Base-by-base conservation (phyloP, 2,888 invertebrate species). In the Macrosoma leucophasiata region DNA sequence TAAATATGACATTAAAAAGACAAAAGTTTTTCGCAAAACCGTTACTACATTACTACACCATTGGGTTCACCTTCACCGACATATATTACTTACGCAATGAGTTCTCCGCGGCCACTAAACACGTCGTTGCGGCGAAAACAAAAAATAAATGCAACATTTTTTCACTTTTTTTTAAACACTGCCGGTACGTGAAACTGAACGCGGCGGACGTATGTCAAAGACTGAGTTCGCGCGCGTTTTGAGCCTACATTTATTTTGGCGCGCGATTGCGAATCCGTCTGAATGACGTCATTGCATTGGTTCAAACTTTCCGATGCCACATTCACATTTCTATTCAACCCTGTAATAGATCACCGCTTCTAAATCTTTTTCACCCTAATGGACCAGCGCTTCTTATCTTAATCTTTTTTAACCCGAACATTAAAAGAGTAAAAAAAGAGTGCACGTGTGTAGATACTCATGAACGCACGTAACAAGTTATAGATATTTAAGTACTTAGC, bases 41-140 rank as follows among this genome's bases (percentile, higher is more conserved):
- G n/a, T n/a, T n/a, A n/a, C n/a, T n/a, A n/a, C n/a, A n/a, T n/a
- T n/a, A n/a, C n/a, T n/a, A n/a, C n/a, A n/a, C 17, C 4, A 17
- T 17, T 17, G 7, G 7, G 4, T 17, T 17, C 29, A 34, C 30
- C 21, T 36, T 36, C 35, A 46, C 41, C 42, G 33, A 38, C 40
- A 35, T 38, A 44, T 39, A 40, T 33, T 30, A 62, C 64, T 65
- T 53, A 65, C 64, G 64, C 37, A 65, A 55, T 21, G 39, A 43
- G 42, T 52, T 48, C 34, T 63, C 56, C 13, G 52, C 55, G n/a
- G 43, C 30, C 40, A 55, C 46, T 33, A 52, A 43, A 25, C 52
- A 47, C 28, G 50, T 43, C 26, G 48, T 28, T 24, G 44, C 43
- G 23, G 52, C 36, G 25, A 58, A 30, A 30, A 51, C 29, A 30